Conservation (phyloP, 2,113 vertebrate species). For the Ascaphus truei region DNA sequence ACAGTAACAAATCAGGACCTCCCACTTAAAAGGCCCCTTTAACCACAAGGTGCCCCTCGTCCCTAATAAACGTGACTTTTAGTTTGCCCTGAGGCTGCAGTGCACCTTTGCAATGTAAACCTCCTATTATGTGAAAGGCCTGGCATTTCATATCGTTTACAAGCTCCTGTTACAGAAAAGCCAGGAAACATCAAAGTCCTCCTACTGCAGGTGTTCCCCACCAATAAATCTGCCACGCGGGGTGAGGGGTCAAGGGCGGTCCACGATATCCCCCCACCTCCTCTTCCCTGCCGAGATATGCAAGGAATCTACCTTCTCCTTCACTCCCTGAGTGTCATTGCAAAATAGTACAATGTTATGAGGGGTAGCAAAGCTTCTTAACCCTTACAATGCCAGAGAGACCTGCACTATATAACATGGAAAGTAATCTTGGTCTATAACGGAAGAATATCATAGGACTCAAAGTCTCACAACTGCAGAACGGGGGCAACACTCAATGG, state of each 20-base stretch:
- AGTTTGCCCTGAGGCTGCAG: not conserved
- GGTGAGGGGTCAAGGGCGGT: not conserved
- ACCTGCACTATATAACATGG: too few relatives aligned
- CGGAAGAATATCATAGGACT: too few relatives aligned
- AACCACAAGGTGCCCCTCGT: not conserved
- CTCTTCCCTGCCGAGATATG: not conserved
- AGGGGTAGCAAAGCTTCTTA: too few relatives aligned
- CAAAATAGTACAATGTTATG: too few relatives aligned
- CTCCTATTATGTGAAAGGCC: not conserved
- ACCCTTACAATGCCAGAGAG: too few relatives aligned
- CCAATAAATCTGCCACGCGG: not conserved
- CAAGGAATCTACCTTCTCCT: slow-evolving; percentile 4
- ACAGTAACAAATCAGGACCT: not conserved
- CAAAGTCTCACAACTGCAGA: too few relatives aligned
- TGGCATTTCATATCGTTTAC: not conserved
- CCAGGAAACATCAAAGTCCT: not conserved
- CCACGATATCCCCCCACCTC: not conserved
- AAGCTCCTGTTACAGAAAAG: not conserved
- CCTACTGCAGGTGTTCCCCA: slow-evolving; percentile 1
- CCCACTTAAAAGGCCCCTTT: not conserved
- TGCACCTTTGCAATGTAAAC: too few relatives aligned
- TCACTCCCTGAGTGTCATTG: too few relatives aligned
- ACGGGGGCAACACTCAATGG: too few relatives aligned
- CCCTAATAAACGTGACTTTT: not conserved
- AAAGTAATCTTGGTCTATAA: too few relatives aligned